phyloP scores from a whole-genome alignment of 2,797 vertebrate genomes.

The Mus caroli region DNA sequence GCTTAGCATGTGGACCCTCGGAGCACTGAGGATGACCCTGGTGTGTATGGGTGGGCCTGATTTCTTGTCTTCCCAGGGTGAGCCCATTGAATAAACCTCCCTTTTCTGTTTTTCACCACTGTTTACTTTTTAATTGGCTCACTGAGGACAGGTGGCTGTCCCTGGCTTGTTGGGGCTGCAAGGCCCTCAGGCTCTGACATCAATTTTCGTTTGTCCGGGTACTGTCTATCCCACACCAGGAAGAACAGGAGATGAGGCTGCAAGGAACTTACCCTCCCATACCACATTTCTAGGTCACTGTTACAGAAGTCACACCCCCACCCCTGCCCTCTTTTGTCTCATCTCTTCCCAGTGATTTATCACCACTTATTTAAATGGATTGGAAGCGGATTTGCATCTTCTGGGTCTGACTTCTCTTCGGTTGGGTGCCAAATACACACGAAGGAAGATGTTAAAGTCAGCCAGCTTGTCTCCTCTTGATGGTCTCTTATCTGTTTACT shows the following conservation, averaged over 20 bases:
- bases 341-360: neutral
- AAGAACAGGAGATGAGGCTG: neutral
- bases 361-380: neutral
- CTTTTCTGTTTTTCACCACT: neutral
- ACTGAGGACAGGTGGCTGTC: neutral
- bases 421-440: neutral
- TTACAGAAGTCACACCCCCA: neutral
- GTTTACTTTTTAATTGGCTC: neutral
- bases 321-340: neutral
- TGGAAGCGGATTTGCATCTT: neutral
- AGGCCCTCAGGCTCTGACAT: neutral
- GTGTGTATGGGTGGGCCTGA: too few species aligned
- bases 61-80: neutral
- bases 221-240: neutral
- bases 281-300: neutral
- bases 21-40: neutral
- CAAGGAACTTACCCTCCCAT: neutral
- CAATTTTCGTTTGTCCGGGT: neutral
- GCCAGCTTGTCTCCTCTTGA: neutral
- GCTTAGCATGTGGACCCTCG: neutral
- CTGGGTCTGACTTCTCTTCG: neutral
- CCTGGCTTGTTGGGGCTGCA: neutral
- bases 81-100: neutral
- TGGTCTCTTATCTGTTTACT: neutral
- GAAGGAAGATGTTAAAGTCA: neutral